phyloP scores from a whole-genome alignment of 2,888 invertebrate species.

The Hermodice carunculata region DNA sequence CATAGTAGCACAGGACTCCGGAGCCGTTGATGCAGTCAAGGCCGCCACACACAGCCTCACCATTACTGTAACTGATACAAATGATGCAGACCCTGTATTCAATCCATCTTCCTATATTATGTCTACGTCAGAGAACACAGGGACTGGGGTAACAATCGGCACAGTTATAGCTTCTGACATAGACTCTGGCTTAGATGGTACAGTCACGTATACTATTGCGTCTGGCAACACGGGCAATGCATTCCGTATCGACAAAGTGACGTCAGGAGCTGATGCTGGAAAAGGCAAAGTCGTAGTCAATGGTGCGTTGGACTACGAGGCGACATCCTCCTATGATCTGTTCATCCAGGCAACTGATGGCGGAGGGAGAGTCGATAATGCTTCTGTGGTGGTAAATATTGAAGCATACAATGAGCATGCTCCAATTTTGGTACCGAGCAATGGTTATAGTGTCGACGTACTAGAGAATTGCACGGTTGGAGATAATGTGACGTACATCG shows the following conservation, averaged over 20 bases:
- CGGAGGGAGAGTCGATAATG: not conserved
- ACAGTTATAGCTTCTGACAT: too few species aligned
- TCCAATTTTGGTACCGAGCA: constrained; percentile 17
- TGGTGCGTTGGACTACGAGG: not conserved
- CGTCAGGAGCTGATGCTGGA: not conserved
- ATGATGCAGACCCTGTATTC: constrained; percentile 53
- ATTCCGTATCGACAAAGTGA: not conserved
- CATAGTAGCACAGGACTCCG: too few species aligned
- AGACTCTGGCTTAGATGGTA: too few species aligned
- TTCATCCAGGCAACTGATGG: not conserved
- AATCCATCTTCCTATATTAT: too few species aligned
- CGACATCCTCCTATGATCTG: not conserved
- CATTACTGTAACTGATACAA: constrained; percentile 41
- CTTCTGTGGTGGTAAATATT: not conserved
- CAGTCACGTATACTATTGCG: too few species aligned
- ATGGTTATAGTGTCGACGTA: not conserved
- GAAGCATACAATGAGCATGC: not conserved
- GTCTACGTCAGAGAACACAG: too few species aligned
- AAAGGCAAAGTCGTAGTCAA: not conserved
- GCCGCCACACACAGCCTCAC: too few species aligned
- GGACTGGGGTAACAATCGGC: too few species aligned
- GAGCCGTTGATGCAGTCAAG: too few species aligned
- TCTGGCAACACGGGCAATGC: not conserved
- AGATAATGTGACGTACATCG: constrained; percentile 46
- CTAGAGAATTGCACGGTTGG: constrained; percentile 42